Evolutionary conservation across 2,113 vertebrate genomes (phyloP).

Genomic region (Hipposideros armiger): DNA sequence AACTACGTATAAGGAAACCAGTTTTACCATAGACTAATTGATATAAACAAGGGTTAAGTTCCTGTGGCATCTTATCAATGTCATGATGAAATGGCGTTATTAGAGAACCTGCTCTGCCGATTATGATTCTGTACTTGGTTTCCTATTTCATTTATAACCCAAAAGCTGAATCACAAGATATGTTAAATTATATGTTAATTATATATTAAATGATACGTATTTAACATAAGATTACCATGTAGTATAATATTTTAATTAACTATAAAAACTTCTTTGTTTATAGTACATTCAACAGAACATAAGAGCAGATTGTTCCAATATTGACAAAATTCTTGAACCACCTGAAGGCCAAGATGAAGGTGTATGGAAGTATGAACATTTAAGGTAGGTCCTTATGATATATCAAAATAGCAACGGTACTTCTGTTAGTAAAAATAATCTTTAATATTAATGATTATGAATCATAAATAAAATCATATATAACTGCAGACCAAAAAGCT

Average conservation of each 20-base stretch:
- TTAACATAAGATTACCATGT: constrained; percentile 2
- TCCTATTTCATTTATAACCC: constrained; percentile 23
- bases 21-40: not conserved
- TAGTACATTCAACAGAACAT: constrained; percentile 99
- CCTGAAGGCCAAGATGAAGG: constrained; percentile 99
- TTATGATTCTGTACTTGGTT: constrained; percentile 31
- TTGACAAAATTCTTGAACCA: constrained; percentile 99
- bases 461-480: constrained; percentile 9
- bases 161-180: not conserved
- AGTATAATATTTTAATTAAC: constrained; percentile 58
- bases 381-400: constrained; percentile 90
- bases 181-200: not conserved
- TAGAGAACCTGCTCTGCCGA: not conserved
- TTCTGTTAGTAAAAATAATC: not conserved
- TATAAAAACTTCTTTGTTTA: constrained; percentile 44
- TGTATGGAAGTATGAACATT: constrained; percentile 99
- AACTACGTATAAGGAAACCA: not conserved
- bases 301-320: constrained; percentile 97
- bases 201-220: constrained; percentile 44
- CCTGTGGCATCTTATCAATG: not conserved
- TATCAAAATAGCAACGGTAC: not conserved
- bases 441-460: constrained; percentile 27
- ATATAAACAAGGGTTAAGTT: not conserved
- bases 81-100: not conserved
- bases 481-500: not conserved